These are phyloP conservation scores for Atherix ibis DNA, from an alignment of 2,888 invertebrate species.

Conservation along the genomic window DNA sequence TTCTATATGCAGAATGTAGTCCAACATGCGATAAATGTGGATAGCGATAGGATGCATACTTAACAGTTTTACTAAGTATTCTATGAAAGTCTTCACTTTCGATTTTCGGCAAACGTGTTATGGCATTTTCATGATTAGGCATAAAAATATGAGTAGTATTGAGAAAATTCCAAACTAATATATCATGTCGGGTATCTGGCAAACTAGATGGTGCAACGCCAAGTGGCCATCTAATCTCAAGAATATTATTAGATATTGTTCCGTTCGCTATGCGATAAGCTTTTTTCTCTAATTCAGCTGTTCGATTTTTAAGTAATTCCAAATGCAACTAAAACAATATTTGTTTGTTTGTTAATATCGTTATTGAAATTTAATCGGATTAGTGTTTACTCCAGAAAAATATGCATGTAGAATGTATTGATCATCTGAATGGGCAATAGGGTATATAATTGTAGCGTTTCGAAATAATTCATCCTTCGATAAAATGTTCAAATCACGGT, in stretches of 20 bases:
- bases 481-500: conserved; percentile 34
- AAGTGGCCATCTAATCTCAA: conserved; percentile 53
- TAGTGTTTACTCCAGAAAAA: conserved; percentile 42
- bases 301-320: conserved; percentile 28
- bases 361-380: neutral
- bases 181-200: conserved; percentile 62
- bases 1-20: conserved; percentile 54
- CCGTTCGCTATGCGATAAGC: conserved; percentile 33
- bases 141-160: conserved; percentile 70
- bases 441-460: conserved; percentile 46
- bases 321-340: conserved; percentile 30
- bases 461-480: conserved; percentile 34
- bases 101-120: conserved; percentile 45
- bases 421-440: conserved; percentile 42
- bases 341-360: neutral
- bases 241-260: conserved; percentile 36
- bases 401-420: conserved; percentile 58
- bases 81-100: conserved; percentile 51
- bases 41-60: conserved; percentile 36
- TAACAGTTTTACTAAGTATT: conserved; percentile 36
- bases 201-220: conserved; percentile 50
- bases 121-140: conserved; percentile 61
- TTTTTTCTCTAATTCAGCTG: conserved; percentile 25
- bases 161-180: conserved; percentile 74
- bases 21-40: conserved; percentile 37